Conservation (phyloP, 2,113 vertebrate species). For the Colaptes auratus region DNA sequence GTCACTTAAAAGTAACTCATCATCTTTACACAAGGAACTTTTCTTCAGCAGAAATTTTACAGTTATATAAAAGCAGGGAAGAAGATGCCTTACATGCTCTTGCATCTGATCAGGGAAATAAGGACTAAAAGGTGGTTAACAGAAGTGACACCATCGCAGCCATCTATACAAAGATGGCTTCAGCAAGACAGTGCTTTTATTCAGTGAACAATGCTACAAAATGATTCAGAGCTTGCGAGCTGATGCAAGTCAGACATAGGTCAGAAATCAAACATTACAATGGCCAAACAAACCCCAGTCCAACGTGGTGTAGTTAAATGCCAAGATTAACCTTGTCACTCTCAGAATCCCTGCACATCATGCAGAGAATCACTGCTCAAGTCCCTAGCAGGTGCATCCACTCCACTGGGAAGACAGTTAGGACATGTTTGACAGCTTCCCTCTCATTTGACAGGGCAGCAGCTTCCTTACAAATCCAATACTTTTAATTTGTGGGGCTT, state of each 20-base stretch:
- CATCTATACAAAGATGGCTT: neutral
- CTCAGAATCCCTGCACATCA: neutral
- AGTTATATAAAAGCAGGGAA: neutral
- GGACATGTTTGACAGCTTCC: neutral
- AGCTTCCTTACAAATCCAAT: neutral
- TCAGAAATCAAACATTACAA: neutral
- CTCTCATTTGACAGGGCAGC: neutral
- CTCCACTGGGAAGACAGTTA: neutral
- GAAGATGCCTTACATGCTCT: neutral
- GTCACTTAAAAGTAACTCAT: neutral
- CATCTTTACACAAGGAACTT: neutral
- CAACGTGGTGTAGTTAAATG: neutral
- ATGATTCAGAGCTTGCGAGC: neutral
- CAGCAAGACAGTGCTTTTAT: neutral
- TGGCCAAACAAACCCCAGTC: neutral
- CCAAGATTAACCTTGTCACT: neutral
- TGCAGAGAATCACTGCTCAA: neutral
- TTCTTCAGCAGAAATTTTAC: neutral
- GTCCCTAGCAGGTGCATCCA: no score
- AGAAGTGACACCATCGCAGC: neutral
- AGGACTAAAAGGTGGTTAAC: neutral
- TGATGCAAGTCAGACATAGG: neutral
- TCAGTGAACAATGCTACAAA: neutral
- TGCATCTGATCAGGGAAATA: neutral
- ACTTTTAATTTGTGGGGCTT: neutral